Base-by-base conservation (phyloP, 2,888 invertebrate genomes). In the Marasmarcha lunaedactyla region DNA sequence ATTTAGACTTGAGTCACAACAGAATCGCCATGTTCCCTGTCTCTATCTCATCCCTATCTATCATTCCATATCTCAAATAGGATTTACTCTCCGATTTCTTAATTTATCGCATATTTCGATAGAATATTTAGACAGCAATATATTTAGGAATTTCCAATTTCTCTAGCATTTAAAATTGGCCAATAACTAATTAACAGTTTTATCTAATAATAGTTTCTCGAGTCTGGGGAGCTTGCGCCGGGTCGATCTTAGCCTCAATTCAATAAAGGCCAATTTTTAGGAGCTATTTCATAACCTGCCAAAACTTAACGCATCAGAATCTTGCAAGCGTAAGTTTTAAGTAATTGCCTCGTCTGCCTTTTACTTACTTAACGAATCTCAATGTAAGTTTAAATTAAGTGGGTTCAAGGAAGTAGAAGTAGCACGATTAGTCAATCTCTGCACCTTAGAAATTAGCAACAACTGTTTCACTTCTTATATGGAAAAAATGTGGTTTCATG, bases 121-220 rank as follows among this genome's bases (percentile, higher is more conserved):
- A 47, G 94, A 95, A 63, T 94, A 93, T 63, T 84, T 95, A 50
- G 95, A 95, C 67, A 91, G 92, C 51, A 93, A 92, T 45, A 93
- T 94, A 74, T 94, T 95, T 60, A 89, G 93, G 33, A 90, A 91
- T 55, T 92, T 91, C 20, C 91, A 93, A 39, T 91, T 90, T 63
- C 76, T 95, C 35, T 87, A 91, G 41, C 88, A 88, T 51, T 79
- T 95, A 42, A 91, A 93, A 73, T 73, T 95, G 57, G 90, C 91
- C 35, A 86, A 87, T 57, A 95, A 95, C 73, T 89, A 91, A 57
- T 84, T 95, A 44, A 92, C 92, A 12, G 92, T 94, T 46, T 72
- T 95, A 47, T 94, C 94, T 1, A 95, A 95, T 72, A 94, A 94
- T 65, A 93, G 94, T 13, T 95, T 95, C 67, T 91, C 91, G 14